Evolutionary conservation across 2,888 invertebrate genomes (phyloP).

Genomic region (Daptonema setosum): DNA sequence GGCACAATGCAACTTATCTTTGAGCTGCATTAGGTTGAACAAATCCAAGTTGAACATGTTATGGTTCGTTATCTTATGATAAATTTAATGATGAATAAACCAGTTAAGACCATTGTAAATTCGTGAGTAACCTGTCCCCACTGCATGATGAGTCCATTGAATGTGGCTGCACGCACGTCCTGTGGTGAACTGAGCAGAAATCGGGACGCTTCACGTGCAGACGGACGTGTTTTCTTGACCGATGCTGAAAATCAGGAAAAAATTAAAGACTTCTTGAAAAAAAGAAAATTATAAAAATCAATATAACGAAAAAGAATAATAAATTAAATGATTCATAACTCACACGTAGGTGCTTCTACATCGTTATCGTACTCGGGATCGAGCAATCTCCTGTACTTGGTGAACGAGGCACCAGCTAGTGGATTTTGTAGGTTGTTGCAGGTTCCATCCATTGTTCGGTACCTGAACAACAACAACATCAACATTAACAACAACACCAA

Average conservation of each 20-base stretch:
- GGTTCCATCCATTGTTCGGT: slow-evolving; percentile 68
- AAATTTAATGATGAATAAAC: too few species aligned
- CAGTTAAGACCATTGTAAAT: too few species aligned
- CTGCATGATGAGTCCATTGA: slow-evolving; percentile 9
- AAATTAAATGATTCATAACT: slow-evolving; percentile 9
- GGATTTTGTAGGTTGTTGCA: slow-evolving; percentile 74
- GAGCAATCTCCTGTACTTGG: slow-evolving; percentile 34
- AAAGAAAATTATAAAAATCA: too few species aligned
- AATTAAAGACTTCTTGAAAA: too few species aligned
- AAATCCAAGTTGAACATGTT: too few species aligned
- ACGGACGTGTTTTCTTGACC: slow-evolving; percentile 12
- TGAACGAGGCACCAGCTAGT: slow-evolving; percentile 74
- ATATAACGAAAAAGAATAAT: too few species aligned
- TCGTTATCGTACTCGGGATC: slow-evolving; percentile 22
- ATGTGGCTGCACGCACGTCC: slow-evolving; percentile 15
- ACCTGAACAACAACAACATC: too few species aligned
- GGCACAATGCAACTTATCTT: too few species aligned
- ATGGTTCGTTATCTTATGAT: too few species aligned
- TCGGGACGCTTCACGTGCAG: slow-evolving; percentile 21
- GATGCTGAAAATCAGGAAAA: slow-evolving; percentile 6
- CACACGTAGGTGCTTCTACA: slow-evolving; percentile 17
- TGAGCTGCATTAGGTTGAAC: too few species aligned
- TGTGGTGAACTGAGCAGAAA: slow-evolving; percentile 18
- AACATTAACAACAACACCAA: too few species aligned
- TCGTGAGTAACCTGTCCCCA: too few species aligned